phyloP scores from a whole-genome alignment of 2,797 vertebrate species.

The Hapalemur alaotrensis region DNA sequence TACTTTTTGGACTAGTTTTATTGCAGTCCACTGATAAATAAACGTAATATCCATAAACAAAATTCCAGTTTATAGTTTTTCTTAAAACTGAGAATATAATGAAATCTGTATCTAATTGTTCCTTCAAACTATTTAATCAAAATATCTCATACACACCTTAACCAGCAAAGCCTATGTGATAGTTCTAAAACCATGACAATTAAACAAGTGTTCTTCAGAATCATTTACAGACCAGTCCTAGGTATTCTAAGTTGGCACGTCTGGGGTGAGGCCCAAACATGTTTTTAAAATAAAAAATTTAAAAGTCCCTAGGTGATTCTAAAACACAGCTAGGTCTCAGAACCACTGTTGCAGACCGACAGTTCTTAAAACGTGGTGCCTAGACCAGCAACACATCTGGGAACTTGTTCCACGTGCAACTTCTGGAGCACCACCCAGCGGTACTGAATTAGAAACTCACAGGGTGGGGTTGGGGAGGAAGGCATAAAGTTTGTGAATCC shows the following conservation, averaged over 20 bases:
- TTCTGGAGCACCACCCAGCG: background rate
- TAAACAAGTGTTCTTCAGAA: background rate
- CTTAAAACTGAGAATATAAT: background rate
- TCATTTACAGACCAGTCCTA: background rate
- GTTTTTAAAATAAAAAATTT: background rate
- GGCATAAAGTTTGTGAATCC: background rate
- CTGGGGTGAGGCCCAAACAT: background rate
- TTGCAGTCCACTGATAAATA: background rate
- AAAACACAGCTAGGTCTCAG: background rate
- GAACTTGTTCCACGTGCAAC: background rate
- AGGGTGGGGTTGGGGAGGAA: background rate
- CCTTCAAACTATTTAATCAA: background rate
- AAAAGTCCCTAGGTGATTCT: background rate
- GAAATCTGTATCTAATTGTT: background rate
- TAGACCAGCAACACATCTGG: background rate
- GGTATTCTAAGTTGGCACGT: background rate
- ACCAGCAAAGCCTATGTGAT: background rate
- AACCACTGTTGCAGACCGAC: background rate
- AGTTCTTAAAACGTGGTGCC: background rate
- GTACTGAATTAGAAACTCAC: background rate
- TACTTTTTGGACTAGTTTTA: background rate
- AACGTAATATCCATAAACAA: background rate
- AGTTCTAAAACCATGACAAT: background rate
- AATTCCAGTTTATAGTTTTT: background rate
- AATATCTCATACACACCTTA: background rate